Evolutionary conservation across 2,888 invertebrate genomes (phyloP), one percentile per base, ranked within the genome.

Genomic region (Cantharis rufa): DNA sequence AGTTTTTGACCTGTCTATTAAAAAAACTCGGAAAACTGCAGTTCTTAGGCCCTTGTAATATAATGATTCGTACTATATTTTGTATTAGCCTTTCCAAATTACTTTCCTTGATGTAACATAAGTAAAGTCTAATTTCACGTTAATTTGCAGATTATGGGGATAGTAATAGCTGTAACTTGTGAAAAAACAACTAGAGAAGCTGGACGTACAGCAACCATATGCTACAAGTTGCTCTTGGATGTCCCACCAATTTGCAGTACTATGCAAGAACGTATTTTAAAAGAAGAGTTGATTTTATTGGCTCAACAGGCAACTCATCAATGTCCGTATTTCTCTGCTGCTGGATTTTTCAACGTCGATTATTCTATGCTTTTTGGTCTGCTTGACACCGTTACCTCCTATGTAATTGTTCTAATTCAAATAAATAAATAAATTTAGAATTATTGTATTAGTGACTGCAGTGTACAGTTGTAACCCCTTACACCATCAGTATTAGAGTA

Each of bases 201-300:
- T n/a, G 76, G 72, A 11, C 74, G 74, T 70, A 81, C 81, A 3
- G 69, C 79, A 9, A 74, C 76, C 9, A 80, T 81, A 21, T 78
- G 79, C 71, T 81, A 80, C 61, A 79, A 77, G 32, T 69, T 82
- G 10, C 76, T 82, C 3, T 79, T 79, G 15, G 79, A 80, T 63
- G 15, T 82, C 16, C 78, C 81, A 13, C 15, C 68, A 15, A 18
- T 73, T 18, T 27, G n/a, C 15, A 27, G 27, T 9, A 69, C 11
- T 0, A 68, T 75, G 11, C 70, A 70, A 69, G 73, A 80, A 13
- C 62, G 69, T 13, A 69, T 70, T 69, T 21, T 72, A 15, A 62
- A 77, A 32, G 69, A 70, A 4, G 73, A 75, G 61, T 66, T 80
- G 62, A 71, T 69, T 16, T 71, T 79, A 18, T 27, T 80, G 7